Conservation (phyloP, 2,797 vertebrate genomes). For the Bryconaethiops microstoma region DNA sequence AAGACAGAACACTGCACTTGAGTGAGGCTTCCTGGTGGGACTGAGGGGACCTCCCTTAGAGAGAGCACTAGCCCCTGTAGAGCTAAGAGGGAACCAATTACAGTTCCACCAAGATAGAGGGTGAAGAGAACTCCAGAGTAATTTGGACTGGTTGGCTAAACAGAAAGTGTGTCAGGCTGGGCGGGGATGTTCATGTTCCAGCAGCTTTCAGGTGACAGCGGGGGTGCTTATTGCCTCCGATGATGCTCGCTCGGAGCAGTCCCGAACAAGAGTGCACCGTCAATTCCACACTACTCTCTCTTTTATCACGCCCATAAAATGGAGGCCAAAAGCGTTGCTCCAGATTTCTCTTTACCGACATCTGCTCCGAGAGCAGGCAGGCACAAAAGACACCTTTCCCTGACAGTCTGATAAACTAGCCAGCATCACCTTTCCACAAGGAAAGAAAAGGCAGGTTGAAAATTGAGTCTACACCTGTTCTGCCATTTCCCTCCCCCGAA, state of each 20-base stretch:
- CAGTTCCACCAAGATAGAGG: conserved; percentile 21
- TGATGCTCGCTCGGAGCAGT: conserved; percentile 35
- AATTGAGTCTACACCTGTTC: conserved; percentile 49
- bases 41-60: conserved; percentile 50
- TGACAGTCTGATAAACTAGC: conserved; percentile 58
- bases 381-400: conserved; percentile 38
- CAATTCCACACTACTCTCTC: conserved; percentile 38
- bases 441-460: conserved; percentile 49
- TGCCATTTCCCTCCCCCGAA: conserved; percentile 35
- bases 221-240: conserved; percentile 34
- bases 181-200: conserved; percentile 19
- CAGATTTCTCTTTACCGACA: conserved; percentile 48
- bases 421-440: conserved; percentile 28
- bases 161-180: conserved; percentile 18
- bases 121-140: conserved; percentile 22
- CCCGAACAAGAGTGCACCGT: conserved; percentile 31
- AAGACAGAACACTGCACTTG: conserved; percentile 37
- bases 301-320: conserved; percentile 57
- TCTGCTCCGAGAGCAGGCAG: conserved; percentile 53
- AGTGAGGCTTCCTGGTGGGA: conserved; percentile 42
- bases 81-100: conserved; percentile 44
- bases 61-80: conserved; percentile 24
- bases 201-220: conserved; percentile 31
- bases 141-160: conserved; percentile 3
- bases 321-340: conserved; percentile 47